Evolutionary conservation across 2,888 invertebrate genomes (phyloP).

Genomic region (Timema podura): DNA sequence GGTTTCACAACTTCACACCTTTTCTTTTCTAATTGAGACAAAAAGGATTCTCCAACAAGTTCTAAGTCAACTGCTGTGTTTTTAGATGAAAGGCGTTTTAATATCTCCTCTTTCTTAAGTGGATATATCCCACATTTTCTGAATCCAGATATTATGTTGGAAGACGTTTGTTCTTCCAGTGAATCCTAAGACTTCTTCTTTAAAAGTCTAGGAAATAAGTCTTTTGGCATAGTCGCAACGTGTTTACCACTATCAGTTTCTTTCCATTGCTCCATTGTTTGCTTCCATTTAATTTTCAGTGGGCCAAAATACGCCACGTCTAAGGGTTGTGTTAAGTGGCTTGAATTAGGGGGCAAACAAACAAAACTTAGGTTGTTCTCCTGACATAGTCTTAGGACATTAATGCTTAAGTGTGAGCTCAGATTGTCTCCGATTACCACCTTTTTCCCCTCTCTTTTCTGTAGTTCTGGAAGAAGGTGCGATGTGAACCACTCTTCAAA

Average conservation of each 20-base stretch:
- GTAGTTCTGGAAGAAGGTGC: conserved; percentile 36
- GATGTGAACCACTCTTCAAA: conserved; percentile 40
- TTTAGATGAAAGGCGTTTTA: no score
- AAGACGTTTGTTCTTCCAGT: no score
- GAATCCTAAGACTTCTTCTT: no score
- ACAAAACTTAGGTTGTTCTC: conserved; percentile 40
- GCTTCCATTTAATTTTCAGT: conserved; percentile 36
- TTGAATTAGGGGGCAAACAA: conserved; percentile 39
- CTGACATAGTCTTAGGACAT: conserved; percentile 37
- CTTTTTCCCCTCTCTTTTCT: conserved; percentile 27
- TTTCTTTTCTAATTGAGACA: no score
- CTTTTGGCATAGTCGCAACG: conserved; percentile 33
- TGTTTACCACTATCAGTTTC: conserved; percentile 29
- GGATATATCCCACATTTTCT: no score
- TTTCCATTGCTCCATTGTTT: conserved; percentile 32
- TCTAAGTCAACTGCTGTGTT: no score
- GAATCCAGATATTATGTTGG: no score
- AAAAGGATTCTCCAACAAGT: no score
- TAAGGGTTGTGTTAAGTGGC: conserved; percentile 37
- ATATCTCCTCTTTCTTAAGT: no score
- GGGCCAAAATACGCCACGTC: conserved; percentile 38
- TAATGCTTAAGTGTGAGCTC: conserved; percentile 33
- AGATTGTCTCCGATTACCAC: conserved; percentile 41
- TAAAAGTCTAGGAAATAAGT: conserved; percentile 28
- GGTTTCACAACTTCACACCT: no score